Conservation (phyloP, 2,888 invertebrate species). For the Antheraea assamensis region DNA sequence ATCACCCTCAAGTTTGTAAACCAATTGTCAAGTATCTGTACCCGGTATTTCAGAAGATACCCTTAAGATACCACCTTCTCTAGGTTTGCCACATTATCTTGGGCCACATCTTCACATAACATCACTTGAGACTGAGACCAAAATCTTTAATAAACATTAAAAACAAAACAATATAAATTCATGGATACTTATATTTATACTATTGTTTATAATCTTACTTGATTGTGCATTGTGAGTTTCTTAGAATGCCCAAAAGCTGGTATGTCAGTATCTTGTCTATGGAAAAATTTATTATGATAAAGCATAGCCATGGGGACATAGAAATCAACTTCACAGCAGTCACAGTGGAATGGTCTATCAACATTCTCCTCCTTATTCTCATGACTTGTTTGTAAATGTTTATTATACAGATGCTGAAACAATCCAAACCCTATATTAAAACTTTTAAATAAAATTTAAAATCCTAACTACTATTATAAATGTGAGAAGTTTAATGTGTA, state of each 20-base stretch:
- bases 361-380: slow-evolving; percentile 41
- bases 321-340: slow-evolving; percentile 82
- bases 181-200: not conserved
- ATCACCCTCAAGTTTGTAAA: no score
- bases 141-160: not conserved
- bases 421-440: not conserved
- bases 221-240: slow-evolving; percentile 60
- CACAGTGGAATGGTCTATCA: slow-evolving; percentile 68
- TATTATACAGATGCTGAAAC: slow-evolving; percentile 81
- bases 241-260: slow-evolving; percentile 68
- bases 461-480: no score
- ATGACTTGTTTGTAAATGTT: slow-evolving; percentile 79
- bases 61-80: no score
- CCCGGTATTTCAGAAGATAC: no score
- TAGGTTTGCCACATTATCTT: no score
- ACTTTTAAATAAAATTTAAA: not conserved
- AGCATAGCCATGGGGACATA: slow-evolving; percentile 79
- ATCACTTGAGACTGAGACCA: no score
- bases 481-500: no score
- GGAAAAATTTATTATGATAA: slow-evolving; percentile 81
- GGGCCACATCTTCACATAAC: no score
- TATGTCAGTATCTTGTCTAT: slow-evolving; percentile 68
- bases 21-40: no score
- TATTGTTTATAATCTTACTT: slow-evolving; percentile 46
- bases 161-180: not conserved